Conservation (phyloP, 2,113 vertebrate species). For the Leucopsar rothschildi region DNA sequence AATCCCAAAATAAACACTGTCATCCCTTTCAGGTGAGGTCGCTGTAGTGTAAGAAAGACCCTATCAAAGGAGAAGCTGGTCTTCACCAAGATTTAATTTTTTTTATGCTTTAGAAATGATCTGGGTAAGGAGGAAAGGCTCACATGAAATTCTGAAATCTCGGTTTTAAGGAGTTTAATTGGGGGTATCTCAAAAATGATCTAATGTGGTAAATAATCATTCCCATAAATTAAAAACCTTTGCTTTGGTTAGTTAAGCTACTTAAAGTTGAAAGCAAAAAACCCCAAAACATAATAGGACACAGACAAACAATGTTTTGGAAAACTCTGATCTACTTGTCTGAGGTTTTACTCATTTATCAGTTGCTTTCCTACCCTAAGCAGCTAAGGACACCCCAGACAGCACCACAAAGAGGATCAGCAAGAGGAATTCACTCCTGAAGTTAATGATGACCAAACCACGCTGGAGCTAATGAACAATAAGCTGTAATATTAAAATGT, state of each 20-base stretch:
- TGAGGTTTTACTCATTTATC: background rate
- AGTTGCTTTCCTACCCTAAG: background rate
- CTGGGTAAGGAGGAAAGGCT: background rate
- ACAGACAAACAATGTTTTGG: background rate
- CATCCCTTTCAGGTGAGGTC: background rate
- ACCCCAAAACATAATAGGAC: accelerated
- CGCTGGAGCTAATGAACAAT: background rate
- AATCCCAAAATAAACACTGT: background rate
- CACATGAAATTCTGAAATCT: background rate
- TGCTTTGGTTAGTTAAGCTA: background rate
- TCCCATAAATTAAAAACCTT: background rate
- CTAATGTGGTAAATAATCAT: accelerated
- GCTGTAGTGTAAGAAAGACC: background rate
- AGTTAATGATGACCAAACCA: background rate
- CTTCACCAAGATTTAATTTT: background rate
- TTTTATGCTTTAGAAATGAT: background rate
- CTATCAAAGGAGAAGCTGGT: background rate
- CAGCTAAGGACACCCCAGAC: background rate
- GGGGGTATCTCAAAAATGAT: background rate
- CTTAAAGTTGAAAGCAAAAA: background rate
- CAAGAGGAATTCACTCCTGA: background rate
- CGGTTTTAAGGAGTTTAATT: background rate
- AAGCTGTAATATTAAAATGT: background rate
- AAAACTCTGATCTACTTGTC: background rate
- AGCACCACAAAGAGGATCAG: background rate